Evolutionary conservation across 2,113 vertebrate genomes (phyloP), one percentile per base, ranked within the genome.

Genomic region (Arvicanthis niloticus): DNA sequence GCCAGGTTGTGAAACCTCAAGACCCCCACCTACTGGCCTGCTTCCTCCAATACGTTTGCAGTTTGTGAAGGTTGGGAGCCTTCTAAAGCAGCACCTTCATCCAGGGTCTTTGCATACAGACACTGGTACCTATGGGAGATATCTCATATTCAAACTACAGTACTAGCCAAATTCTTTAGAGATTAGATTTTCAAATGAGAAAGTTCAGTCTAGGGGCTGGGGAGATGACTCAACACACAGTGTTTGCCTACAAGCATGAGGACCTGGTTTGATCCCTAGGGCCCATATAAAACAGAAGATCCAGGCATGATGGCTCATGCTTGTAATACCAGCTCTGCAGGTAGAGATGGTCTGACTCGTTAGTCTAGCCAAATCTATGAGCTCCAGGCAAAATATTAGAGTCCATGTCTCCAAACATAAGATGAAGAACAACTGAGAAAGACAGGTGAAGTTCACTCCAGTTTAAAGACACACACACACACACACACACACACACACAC

Each of bases 111-210:
- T 12, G 9, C 0, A 1, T 56, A 13, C 19, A 56, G 10, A 22
- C 78, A n/a, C 10, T 24, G 78, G 53, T 58, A 53, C 21, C 51
- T 40, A 40, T 24, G 37, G 51, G 40, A 65, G 58, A 65, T 2
- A 2, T 65, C 45, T 85, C 60, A 85, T 26, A 58, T 24, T 82
- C 26, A 85, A 45, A 65, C 40, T 15, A 45, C 40, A 85, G 81
- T 26, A 78, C 7, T 17, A 84, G 15, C 17, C 40, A 92, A 92
- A 80, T 8, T 31, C 48, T 22, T 93, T 76, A 73, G 75, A 87
- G 21, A 68, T 89, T 58, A 93, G 34, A 82, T 48, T 80, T 68
- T 45, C 22, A 94, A 97, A 97, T 85, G 84, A 92, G 96, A 73
- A 96, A 96, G 34, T 56, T 97, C 98, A 95, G 42, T 68, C 11